These are phyloP conservation scores for Drosophila nr. perissopoda DNA, from an alignment of 2,888 invertebrate species.

Conservation along the genomic window DNA sequence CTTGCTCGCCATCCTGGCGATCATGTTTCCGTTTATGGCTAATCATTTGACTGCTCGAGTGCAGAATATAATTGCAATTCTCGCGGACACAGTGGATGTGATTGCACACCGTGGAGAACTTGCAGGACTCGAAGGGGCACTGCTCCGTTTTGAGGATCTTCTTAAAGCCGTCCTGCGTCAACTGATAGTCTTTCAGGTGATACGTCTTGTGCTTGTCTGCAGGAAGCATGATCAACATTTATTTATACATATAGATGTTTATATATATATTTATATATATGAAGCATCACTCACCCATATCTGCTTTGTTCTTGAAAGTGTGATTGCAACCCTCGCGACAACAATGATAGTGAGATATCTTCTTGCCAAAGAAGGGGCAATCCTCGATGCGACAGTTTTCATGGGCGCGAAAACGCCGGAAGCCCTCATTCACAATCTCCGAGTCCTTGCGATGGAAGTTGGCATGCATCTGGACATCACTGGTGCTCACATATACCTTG, in stretches of 20 bases:
- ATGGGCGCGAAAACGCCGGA: slow-evolving; percentile 97
- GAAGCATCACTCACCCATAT: slow-evolving; percentile 93
- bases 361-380: slow-evolving; percentile 96
- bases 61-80: slow-evolving; percentile 97
- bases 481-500: slow-evolving; percentile 99
- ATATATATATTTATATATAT: not conserved
- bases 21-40: slow-evolving; percentile 99
- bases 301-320: slow-evolving; percentile 99
- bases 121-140: slow-evolving; percentile 95
- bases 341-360: slow-evolving; percentile 99
- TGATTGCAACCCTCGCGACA: slow-evolving; percentile 95
- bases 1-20: slow-evolving; percentile 93
- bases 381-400: slow-evolving; percentile 97
- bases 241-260: not conserved
- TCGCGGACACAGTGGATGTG: slow-evolving; percentile 99
- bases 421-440: slow-evolving; percentile 98
- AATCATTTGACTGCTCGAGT: slow-evolving; percentile 97
- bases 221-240: slow-evolving; percentile 22
- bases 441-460: slow-evolving; percentile 99
- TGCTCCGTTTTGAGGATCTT: slow-evolving; percentile 99
- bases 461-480: slow-evolving; percentile 99
- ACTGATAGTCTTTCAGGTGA: slow-evolving; percentile 98
- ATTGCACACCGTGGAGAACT: slow-evolving; percentile 97
- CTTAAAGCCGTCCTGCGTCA: slow-evolving; percentile 98
- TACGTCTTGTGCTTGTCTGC: slow-evolving; percentile 99